Base-by-base conservation (phyloP, 2,113 vertebrate genomes). In the Apeltes quadracus region DNA sequence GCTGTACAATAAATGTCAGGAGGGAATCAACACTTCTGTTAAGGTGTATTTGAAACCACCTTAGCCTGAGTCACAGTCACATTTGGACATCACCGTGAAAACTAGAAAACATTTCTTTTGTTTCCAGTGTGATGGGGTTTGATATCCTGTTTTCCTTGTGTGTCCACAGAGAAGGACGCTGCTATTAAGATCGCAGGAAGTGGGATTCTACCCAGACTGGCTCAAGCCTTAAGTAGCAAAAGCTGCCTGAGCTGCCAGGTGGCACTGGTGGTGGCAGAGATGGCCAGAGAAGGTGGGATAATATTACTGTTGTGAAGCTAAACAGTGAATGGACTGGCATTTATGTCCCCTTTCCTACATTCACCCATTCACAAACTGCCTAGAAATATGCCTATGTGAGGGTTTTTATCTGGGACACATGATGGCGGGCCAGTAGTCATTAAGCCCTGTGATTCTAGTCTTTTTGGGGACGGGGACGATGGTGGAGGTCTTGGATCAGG, bases 181-280 rank as follows among this genome's bases (percentile, higher is more conserved):
- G 91, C 93, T 25, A 61, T 72, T 16, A 83, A 94, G 11, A 87
- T 96, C 16, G 74, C 70, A 50, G 87, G 76, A 29, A 94, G 93
- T 65, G 93, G 91, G 34, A 92, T 96, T 76, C 91, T 96, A 20
- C 88, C 91, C 54, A 81, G 81, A 0, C 61, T 96, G 81, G 90
- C 90, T 57, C 92, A 93, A 83, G 72, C 93, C 55, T 86, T 96
- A 39, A 88, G 86, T 80, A 83, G 80, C 38, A 94, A 89, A 4
- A 88, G 91, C 80, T 69, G 13, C 2, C 92, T 94, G 16, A 92
- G 90, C 59, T 84, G 91, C 59, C 93, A 93, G 87, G 93, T 94
- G 76, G 92, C 94, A 7, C 91, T 95, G 50, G 82, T 95, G 79
- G 92, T 96, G 51, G 95, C 95, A 48, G 95, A 97, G 84, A 91